Evolutionary conservation across 2,888 invertebrate genomes (phyloP).

Genomic region (Galeopsomyia nigrocyanea): DNA sequence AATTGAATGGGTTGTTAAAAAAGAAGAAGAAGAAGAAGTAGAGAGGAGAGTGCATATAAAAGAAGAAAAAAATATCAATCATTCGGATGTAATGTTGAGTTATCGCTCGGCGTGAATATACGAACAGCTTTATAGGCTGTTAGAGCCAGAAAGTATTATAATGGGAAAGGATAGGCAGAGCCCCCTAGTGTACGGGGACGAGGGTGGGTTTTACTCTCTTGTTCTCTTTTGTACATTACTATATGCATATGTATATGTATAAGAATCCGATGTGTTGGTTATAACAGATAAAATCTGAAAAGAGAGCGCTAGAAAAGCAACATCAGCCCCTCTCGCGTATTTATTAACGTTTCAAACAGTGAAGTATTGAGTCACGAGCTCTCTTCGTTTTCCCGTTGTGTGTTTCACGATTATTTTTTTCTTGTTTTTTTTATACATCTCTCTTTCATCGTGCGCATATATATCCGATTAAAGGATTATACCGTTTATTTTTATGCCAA

Average conservation of each 20-base stretch:
- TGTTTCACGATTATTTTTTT: background rate
- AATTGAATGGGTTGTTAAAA: too few relatives aligned
- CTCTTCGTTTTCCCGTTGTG: constrained; percentile 1
- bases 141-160: background rate
- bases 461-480: constrained; percentile 30
- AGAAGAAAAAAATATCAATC: constrained; percentile 15
- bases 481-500: constrained; percentile 14
- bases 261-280: constrained; percentile 18
- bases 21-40: too few relatives aligned
- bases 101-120: background rate
- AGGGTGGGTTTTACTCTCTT: background rate
- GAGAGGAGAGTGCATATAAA: background rate
- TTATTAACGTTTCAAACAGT: constrained; percentile 20
- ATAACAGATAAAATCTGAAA: constrained; percentile 30
- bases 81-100: constrained; percentile 23
- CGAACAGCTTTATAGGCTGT: background rate
- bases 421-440: background rate
- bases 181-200: background rate
- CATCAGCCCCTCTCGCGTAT: constrained; percentile 23
- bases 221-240: constrained; percentile 1
- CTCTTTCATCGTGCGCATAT: background rate
- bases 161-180: background rate
- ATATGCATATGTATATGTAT: background rate
- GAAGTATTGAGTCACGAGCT: constrained; percentile 33
- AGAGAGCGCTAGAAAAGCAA: constrained; percentile 18